Base-by-base conservation (phyloP, 1,140 invertebrate genomes). In the Drosophila saltans region DNA sequence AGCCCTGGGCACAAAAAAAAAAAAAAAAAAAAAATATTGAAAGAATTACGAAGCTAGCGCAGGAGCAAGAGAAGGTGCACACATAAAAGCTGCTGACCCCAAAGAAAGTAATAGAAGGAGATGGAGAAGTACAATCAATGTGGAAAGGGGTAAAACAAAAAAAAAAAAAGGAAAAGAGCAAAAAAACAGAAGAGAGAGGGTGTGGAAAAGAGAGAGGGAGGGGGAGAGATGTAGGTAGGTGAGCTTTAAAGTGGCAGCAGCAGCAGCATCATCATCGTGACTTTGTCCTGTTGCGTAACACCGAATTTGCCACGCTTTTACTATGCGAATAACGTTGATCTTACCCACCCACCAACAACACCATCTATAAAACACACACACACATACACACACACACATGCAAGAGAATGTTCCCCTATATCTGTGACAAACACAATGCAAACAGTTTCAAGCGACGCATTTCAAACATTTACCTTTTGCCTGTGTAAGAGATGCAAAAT, bases 351-450 rank as follows among this genome's bases (percentile, higher is more conserved):
- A 41, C 21, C 55, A 26, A 41, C 60, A 60, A 58, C 28, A 56
- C 67, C 45, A 21, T 24, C 21, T 16, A 45, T 8, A 45, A 45
- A 39, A 57, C 55, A 59, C 40, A 66, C 26, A 60, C 67, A 55
- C 40, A 58, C 57, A 55, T 16, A 41, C 10, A 48, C 0, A 40
- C 30, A 72, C 3, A 21, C 5, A 33, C 40, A 39, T 45, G 11
- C 9, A 39, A 9, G 55, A 43, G 30, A 43, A 39, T 72, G 64
- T 63, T 57, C 59, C 66, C 16, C 16, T 16, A 55, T 81, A 70
- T 81, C 68, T 86, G 78, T 82, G 75, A 81, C 72, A 78, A 41
- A 56, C 43, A 65, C 66, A 78, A 74, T 67, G 72, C 69, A 80
- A 86, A 81, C 81, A 85, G 62, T 69, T 76, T 62, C 62, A 75